Evolutionary conservation across 2,113 vertebrate genomes (phyloP).

Genomic region (Rhabdornis inornatus): DNA sequence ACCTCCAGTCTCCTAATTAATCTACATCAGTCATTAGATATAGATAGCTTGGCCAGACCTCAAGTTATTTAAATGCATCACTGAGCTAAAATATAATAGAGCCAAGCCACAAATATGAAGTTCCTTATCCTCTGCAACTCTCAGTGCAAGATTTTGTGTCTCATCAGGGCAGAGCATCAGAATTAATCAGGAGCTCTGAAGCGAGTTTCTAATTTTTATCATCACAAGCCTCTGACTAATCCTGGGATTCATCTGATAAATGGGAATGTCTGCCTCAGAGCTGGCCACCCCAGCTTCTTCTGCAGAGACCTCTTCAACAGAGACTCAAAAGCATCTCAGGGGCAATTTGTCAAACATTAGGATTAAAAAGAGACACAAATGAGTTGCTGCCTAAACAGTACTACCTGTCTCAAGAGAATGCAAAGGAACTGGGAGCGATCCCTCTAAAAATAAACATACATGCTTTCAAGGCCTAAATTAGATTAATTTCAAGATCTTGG

Average conservation of each 20-base stretch:
- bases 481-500: neutral
- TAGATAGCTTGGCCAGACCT: neutral
- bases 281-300: neutral
- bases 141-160: neutral
- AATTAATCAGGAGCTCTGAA: neutral
- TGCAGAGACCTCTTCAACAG: neutral
- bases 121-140: neutral
- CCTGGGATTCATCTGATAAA: neutral
- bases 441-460: neutral
- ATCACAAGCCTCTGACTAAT: neutral
- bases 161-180: neutral
- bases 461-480: neutral
- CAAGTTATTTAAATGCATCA: neutral
- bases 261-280: neutral
- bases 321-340: neutral
- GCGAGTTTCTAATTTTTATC: neutral
- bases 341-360: neutral
- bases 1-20: conserved; percentile 28
- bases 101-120: neutral
- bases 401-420: neutral
- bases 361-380: neutral
- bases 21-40: neutral
- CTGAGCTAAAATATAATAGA: neutral
- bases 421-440: neutral
- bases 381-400: neutral